A percentile compares a stretch with the other conserved stretches of the same genome.
phyloP scores from a whole-genome alignment of 2,113 vertebrate species.

The Sinocyclocheilus rhinocerous region DNA sequence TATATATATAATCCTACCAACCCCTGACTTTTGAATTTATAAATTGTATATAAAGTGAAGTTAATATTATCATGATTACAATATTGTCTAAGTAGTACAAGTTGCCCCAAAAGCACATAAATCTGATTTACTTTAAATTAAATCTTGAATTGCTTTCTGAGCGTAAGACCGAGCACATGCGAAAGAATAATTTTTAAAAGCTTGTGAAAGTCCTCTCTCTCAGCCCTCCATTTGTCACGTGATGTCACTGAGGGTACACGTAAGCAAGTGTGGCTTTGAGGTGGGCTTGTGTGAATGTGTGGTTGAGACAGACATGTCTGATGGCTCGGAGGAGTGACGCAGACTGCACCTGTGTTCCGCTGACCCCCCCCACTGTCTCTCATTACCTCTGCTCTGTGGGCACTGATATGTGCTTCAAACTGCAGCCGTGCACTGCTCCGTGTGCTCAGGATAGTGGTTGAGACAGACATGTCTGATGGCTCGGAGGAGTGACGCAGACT shows the following conservation, averaged over 20 bases:
- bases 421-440: conserved; percentile 43
- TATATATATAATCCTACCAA: too few relatives aligned
- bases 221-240: conserved; percentile 2
- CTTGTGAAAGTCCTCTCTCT: neutral
- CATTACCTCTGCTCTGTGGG: conserved; percentile 57
- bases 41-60: neutral
- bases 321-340: conserved; percentile 60
- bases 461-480: conserved; percentile 55
- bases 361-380: conserved; percentile 38
- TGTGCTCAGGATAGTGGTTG: conserved; percentile 50
- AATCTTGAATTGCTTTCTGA: neutral
- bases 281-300: conserved; percentile 53
- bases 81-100: too few relatives aligned
- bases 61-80: too few relatives aligned
- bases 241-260: conserved; percentile 32
- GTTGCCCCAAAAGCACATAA: too few relatives aligned
- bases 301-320: conserved; percentile 57
- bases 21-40: too few relatives aligned
- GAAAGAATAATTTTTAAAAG: neutral
- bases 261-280: conserved; percentile 61
- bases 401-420: conserved; percentile 41
- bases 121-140: too few relatives aligned
- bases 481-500: conserved; percentile 63
- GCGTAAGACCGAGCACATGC: neutral
- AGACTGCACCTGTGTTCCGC: conserved; percentile 64